Conservation (phyloP, 2,888 invertebrate genomes). For the Drosophila kokeensis region DNA sequence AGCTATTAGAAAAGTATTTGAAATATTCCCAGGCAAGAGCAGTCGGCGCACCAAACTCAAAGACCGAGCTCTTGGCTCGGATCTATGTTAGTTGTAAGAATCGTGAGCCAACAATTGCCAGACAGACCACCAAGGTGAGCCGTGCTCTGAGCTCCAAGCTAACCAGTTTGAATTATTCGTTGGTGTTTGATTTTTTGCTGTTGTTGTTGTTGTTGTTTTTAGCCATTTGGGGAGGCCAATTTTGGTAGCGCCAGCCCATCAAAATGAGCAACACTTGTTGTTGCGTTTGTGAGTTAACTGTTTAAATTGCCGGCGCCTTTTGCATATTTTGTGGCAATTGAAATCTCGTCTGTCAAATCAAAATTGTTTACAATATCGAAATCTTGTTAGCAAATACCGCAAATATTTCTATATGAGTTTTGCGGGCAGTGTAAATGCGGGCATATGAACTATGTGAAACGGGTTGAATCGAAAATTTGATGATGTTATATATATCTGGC, state of each 20-base stretch:
- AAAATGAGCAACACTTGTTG: slow-evolving; percentile 46
- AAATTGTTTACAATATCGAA: slow-evolving; percentile 67
- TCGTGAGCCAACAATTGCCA: slow-evolving; percentile 71
- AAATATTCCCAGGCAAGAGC: slow-evolving; percentile 72
- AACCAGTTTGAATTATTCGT: slow-evolving; percentile 61
- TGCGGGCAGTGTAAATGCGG: background rate
- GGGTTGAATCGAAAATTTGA: background rate
- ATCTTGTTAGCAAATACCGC: slow-evolving; percentile 64
- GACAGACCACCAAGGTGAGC: slow-evolving; percentile 67
- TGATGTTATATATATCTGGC: too few species aligned
- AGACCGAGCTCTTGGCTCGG: slow-evolving; percentile 27
- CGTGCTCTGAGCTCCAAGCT: slow-evolving; percentile 35
- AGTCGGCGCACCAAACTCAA: slow-evolving; percentile 5
- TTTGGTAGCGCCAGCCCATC: slow-evolving; percentile 64
- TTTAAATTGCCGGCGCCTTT: slow-evolving; percentile 40
- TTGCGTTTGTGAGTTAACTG: slow-evolving; percentile 15
- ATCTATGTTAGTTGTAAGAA: slow-evolving; percentile 54
- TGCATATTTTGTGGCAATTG: slow-evolving; percentile 52
- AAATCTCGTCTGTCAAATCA: slow-evolving; percentile 60
- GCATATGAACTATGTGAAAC: background rate
- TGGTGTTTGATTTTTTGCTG: background rate
- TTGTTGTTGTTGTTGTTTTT: slow-evolving; percentile 16
- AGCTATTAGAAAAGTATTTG: slow-evolving; percentile 77
- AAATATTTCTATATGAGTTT: slow-evolving; percentile 45
- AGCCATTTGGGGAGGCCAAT: slow-evolving; percentile 51